Base-by-base conservation (phyloP, 2,113 vertebrate genomes). In the Pelodiscus sinensis region DNA sequence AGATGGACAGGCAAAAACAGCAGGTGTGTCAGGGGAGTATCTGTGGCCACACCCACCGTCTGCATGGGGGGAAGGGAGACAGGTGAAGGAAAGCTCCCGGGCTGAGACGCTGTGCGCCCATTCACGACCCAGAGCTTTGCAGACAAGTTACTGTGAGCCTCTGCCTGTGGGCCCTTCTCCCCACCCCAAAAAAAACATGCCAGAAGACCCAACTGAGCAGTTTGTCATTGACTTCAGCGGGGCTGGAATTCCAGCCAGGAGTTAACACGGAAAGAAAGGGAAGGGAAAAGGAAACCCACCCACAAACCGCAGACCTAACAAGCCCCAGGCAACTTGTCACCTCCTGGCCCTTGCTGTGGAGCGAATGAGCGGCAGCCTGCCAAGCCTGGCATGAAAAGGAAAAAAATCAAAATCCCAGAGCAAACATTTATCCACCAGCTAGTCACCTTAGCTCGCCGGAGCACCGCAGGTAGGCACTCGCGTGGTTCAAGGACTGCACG, bases 311-410 rank as follows among this genome's bases (percentile, higher is more conserved):
- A 35, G 9, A 35, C 31, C 21, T 35, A 35, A 35, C 4, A 16
- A 35, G n/a, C 10, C 18, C n/a, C n/a, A 21, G 9, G 4, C n/a
- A 35, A 10, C 93, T 96, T 96, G 91, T 96, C 91, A 95, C 91
- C 91, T 95, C 88, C 50, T 95, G 94, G 93, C 95, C 91, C 93
- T 94, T 92, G 82, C 56, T 92, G 89, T 94, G 58, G 87, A 92
- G 88, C 94, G 94, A 96, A 90, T 75, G 89, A 80, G 86, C 79
- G 82, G 79, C 90, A 96, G 96, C 95, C 94, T 93, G 93, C 78
- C 54, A 81, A 87, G 79, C 50, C 88, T 81, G 55, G 5, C 15
- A 56, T 91, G 60, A 91, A 94, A 94, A 92, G 83, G 62, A 52
- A 90, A 77, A 86, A 4, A 60, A 6, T 75, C 57, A n/a, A 94